Evolutionary conservation across 1,140 invertebrate genomes (phyloP).

Genomic region (Adoxophyes honmai): DNA sequence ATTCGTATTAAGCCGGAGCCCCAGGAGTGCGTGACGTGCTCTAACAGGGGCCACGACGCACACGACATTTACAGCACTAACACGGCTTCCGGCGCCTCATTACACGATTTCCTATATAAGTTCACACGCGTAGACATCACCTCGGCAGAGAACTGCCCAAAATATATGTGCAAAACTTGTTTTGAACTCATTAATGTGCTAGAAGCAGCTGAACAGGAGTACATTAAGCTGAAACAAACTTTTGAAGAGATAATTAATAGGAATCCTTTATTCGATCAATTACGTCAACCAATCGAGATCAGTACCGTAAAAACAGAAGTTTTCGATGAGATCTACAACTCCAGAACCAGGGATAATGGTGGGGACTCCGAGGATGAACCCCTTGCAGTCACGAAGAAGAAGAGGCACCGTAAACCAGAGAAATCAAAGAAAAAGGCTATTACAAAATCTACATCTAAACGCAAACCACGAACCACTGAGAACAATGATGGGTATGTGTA

Average conservation of each 20-base stretch:
- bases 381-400: slow-evolving; percentile 54
- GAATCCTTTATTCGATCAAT: slow-evolving; percentile 53
- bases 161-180: slow-evolving; percentile 57
- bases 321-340: slow-evolving; percentile 1
- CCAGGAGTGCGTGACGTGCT: slow-evolving; percentile 55
- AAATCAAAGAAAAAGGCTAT: slow-evolving; percentile 49
- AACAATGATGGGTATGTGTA: slow-evolving; percentile 21
- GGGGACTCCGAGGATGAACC: slow-evolving; percentile 72
- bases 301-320: slow-evolving; percentile 48
- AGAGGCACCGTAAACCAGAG: slow-evolving; percentile 42
- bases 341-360: slow-evolving; percentile 14
- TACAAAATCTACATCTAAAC: slow-evolving; percentile 27
- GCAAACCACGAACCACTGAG: slow-evolving; percentile 23
- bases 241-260: slow-evolving; percentile 62
- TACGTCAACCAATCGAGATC: slow-evolving; percentile 25
- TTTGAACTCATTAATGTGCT: slow-evolving; percentile 57
- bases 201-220: slow-evolving; percentile 59
- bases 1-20: slow-evolving; percentile 51
- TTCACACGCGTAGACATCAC: slow-evolving; percentile 39
- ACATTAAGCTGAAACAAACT: slow-evolving; percentile 53
- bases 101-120: slow-evolving; percentile 47
- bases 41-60: slow-evolving; percentile 35
- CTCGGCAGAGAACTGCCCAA: slow-evolving; percentile 29
- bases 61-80: slow-evolving; percentile 41
- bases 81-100: slow-evolving; percentile 43